Base-by-base conservation (phyloP, 2,113 vertebrate genomes). In the Pangasianodon hypophthalmus region DNA sequence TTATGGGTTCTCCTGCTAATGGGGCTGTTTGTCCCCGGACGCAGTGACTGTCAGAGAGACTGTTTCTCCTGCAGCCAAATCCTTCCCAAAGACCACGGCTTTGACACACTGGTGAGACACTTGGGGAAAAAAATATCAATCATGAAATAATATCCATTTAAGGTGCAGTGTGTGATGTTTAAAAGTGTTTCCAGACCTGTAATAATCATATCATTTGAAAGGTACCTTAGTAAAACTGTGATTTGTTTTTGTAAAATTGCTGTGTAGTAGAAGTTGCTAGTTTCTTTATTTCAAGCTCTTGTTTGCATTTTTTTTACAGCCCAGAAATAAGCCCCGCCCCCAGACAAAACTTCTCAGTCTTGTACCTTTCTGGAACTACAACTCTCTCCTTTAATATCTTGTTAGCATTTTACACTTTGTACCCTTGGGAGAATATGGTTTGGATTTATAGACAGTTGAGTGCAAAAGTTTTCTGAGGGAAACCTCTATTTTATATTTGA, bases 1-100 rank as follows among this genome's bases (percentile, higher is more conserved):
- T 91, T 98, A 29, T 95, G 96, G 95, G 95, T 95, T 90, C 93
- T 98, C 89, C 94, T 98, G 92, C 94, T 98, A 91, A 96, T 99
- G 92, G 96, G 97, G 92, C 94, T 97, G 91, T 96, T 96, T 89
- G 96, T 97, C 90, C 95, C 95, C 7, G 97, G 90, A 2, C 95
- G 93, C 60, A 92, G 95, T 5, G 97, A 97, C 94, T 99, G 98
- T 91, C 96, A 96, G 91, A 92, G 92, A 41, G 98, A 98, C 93
- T 99, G 98, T 37, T 92, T 97, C 89, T 94, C 93, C 94, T 99
- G 98, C 92, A 96, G 94, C 93, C 95, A 96, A 89, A 93, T 95
- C 85, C 93, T 98, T 87, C 95, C 87, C 80, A 94, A 94, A 89
- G 95, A 93, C 0, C 95, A 97, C 86, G 93, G 91, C 94, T 98